Evolutionary conservation across 2,113 vertebrate genomes (phyloP), one percentile per base, ranked within the genome.

Genomic region (Apodemus speciosus): DNA sequence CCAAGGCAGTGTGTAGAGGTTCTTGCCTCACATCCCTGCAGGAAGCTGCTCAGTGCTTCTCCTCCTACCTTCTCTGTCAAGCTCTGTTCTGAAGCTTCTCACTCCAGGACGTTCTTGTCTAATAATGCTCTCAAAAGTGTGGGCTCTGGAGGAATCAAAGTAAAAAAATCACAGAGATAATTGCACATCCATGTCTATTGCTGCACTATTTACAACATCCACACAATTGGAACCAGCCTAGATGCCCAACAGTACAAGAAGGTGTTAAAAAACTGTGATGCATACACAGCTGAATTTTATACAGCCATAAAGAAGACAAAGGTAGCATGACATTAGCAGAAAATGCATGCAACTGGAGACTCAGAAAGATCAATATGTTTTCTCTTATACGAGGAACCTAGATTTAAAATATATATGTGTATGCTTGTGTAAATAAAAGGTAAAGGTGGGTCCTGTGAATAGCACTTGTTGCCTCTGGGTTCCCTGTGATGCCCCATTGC

Each of bases 251-350:
- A 69, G 25, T 35, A 53, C 11, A 14, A 9, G 35, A 23, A 35
- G 2, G 38, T 43, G 79, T 40, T 40, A 83, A 43, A 30, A 38
- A 40, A 43, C 30, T 10, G 23, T 5, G 79, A 13, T 27, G 23
- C 1, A 9, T 13, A 35, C 20, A 66, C 30, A n/a, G 27, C 3
- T 43, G 32, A 51, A 3, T 49, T 49, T 85, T 23, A 68, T n/a
- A 14, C 43, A 46, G 30, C 18, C 40, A 15, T 23, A n/a, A 49
- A 49, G 40, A 46, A 64, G 27, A 49, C 18, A n/a, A 85, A n/a
- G 43, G 18, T 8, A 68, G 27, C 0, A 1, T 23, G 6, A 23
- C 9, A 32, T 16, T 66, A 35, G 30, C 0, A 0, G 83, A 1
- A 85, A 49, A 23, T 35, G 62, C 40, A 14, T 49, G 18, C 10